Evolutionary conservation across 2,888 invertebrate species (phyloP), one percentile per base, ranked within the genome.

Genomic region (Augochlorella aurata): DNA sequence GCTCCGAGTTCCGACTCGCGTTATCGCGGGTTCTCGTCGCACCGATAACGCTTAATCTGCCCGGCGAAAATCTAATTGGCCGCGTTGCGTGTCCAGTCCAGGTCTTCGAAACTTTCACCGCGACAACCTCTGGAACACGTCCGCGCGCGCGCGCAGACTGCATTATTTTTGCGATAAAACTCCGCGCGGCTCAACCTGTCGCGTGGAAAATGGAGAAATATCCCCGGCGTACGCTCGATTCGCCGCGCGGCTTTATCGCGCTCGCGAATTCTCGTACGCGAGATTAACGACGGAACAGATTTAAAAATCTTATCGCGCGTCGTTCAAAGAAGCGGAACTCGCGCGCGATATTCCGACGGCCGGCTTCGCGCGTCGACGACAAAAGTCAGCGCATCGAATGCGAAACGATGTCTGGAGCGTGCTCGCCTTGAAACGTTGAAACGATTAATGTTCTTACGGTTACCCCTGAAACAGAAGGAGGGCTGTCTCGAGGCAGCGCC

Each of bases 1-100:
- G 45, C 21, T 61, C 18, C 21, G 16, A 14, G 21, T 69, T 44
- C 63, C 50, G 50, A 76, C 49, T 21, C 47, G 61, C 47, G 65
- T 77, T 72, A 66, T 69, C 78, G 68, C 14, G 9, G 52, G 16
- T 52, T 47, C 44, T 45, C 44, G n/a, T 21, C 52, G 49, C 50
- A 3, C 76, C 14, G 63, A 69, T 78, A 78, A 69, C 9, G n/a
- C 47, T 76, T 72, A 50, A 66, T 77, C 77, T 54, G 52, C 21
- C 14, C 21, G 50, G 18, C 50, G n/a, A 1, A 29, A 44, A 76
- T 76, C 76, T 76, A 68, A 76, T 78, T 68, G 76, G 50, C 29
- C 45, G 21, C 45, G 63, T 68, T 68, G 76, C 76, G 68, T 68
- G 61, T 61, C 61, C 50, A 14, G 50, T 61, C 45, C 44, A 63